Evolutionary conservation across 2,888 invertebrate genomes (phyloP).

Genomic region (Zootermopsis nevadensis): DNA sequence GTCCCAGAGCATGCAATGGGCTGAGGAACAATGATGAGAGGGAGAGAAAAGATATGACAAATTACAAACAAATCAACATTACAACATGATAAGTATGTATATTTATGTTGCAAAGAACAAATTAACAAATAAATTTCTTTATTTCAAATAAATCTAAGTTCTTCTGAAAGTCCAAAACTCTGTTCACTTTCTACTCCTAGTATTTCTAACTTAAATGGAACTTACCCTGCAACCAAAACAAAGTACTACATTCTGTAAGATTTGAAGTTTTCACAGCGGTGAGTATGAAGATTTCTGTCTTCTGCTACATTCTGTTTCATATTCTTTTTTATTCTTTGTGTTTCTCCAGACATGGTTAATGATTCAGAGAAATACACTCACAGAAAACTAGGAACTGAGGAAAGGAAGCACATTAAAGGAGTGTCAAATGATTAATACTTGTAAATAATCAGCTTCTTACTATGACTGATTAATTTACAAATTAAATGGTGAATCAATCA

Average conservation of each 20-base stretch:
- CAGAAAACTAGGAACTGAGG: neutral
- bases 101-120: neutral
- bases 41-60: conserved; percentile 31
- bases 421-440: too few relatives aligned
- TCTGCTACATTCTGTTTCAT: neutral
- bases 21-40: conserved; percentile 58
- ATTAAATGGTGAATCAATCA: too few relatives aligned
- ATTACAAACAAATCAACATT: conserved; percentile 34
- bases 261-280: too few relatives aligned
- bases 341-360: neutral
- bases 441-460: too few relatives aligned
- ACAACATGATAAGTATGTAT: conserved; percentile 20
- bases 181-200: neutral
- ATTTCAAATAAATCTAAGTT: neutral
- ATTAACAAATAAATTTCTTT: neutral
- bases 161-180: neutral
- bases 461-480: too few relatives aligned
- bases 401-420: neutral
- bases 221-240: neutral
- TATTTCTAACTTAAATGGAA: neutral
- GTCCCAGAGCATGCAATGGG: conserved; percentile 90
- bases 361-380: neutral
- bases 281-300: too few relatives aligned
- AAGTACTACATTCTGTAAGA: too few relatives aligned
- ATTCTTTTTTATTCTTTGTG: neutral